These are phyloP conservation scores for Nemotelus pantherinus DNA, from an alignment of 2,888 invertebrate genomes.

Conservation along the genomic window DNA sequence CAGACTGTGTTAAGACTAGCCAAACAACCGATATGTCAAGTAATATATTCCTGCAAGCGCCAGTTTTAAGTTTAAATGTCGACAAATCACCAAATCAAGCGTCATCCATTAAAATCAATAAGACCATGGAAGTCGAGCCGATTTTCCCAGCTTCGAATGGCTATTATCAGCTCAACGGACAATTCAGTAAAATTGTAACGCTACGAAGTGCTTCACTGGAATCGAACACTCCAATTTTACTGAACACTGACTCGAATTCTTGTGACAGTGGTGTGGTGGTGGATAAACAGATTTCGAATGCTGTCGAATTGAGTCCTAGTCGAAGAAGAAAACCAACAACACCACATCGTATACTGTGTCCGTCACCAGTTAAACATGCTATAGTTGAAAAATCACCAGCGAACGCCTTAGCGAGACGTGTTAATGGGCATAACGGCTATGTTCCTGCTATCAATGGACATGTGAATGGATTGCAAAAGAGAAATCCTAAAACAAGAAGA, in stretches of 20 bases:
- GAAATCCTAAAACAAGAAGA: slow-evolving; percentile 54
- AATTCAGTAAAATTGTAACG: slow-evolving; percentile 62
- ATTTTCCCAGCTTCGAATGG: slow-evolving; percentile 56
- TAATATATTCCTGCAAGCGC: slow-evolving; percentile 64
- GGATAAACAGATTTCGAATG: slow-evolving; percentile 49
- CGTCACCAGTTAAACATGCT: slow-evolving; percentile 60
- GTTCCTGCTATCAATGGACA: slow-evolving; percentile 27
- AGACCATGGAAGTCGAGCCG: slow-evolving; percentile 60
- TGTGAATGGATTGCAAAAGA: slow-evolving; percentile 50
- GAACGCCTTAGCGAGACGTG: slow-evolving; percentile 33
- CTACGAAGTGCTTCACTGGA: slow-evolving; percentile 56
- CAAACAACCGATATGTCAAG: slow-evolving; percentile 45
- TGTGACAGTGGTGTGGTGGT: slow-evolving; percentile 65
- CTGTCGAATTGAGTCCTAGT: slow-evolving; percentile 50
- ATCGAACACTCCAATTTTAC: slow-evolving; percentile 49
- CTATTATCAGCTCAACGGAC: slow-evolving; percentile 58
- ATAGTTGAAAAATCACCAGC: slow-evolving; percentile 50
- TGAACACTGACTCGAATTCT: slow-evolving; percentile 63
- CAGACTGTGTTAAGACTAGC: slow-evolving; percentile 34
- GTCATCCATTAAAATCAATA: slow-evolving; percentile 63
- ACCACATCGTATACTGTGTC: slow-evolving; percentile 70
- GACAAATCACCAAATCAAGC: slow-evolving; percentile 64
- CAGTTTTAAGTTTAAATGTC: slow-evolving; percentile 63
- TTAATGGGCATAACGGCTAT: slow-evolving; percentile 24
- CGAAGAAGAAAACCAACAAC: slow-evolving; percentile 65